A percentile compares a stretch with the other conserved stretches of the same genome.
These are phyloP conservation scores for Cryptus armator DNA, from an alignment of 2,888 invertebrate species.

Conservation along the genomic window DNA sequence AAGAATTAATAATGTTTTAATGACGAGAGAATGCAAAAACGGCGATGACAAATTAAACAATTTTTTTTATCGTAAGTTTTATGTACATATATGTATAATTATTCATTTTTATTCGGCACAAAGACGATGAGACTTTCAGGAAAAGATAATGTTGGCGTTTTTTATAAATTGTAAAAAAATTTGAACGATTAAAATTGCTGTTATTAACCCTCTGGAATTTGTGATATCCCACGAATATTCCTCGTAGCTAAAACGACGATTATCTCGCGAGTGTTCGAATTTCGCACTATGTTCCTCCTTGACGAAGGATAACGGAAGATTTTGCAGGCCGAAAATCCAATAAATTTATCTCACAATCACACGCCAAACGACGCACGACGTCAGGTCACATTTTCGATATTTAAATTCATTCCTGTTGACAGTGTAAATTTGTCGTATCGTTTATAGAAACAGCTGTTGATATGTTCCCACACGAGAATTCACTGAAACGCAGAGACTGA, in stretches of 20 bases:
- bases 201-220: too few relatives aligned
- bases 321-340: neutral
- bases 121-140: too few relatives aligned
- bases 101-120: too few relatives aligned
- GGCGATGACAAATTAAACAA: too few relatives aligned
- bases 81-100: neutral
- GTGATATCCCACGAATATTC: neutral
- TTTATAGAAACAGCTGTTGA: conserved; percentile 42
- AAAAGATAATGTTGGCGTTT: neutral
- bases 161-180: neutral
- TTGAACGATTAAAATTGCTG: neutral
- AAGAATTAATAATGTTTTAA: too few relatives aligned
- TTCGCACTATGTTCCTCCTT: neutral
- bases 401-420: neutral
- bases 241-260: neutral
- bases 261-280: neutral
- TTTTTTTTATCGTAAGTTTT: too few relatives aligned
- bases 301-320: conserved; percentile 9
- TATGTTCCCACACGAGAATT: conserved; percentile 21
- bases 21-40: too few relatives aligned
- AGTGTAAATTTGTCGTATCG: conserved; percentile 28
- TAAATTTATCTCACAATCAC: neutral
- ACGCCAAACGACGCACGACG: neutral
- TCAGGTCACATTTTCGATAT: neutral
- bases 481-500: conserved; percentile 12